Evolutionary conservation across 2,888 invertebrate genomes (phyloP).

Genomic region (Hydraecia micacea): DNA sequence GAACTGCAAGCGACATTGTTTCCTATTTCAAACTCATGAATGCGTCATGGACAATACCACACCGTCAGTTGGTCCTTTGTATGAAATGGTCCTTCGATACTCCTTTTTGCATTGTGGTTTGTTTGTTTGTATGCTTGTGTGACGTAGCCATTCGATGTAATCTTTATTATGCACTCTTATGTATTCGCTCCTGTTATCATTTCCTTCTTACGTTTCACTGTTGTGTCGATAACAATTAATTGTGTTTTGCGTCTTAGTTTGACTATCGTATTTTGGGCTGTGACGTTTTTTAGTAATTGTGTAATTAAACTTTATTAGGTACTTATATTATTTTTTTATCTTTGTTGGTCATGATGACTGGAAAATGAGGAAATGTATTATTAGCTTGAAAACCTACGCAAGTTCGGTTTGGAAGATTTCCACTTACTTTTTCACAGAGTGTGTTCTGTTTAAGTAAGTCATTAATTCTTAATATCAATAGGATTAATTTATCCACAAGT

Average conservation of each 20-base stretch:
- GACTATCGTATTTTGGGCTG: not conserved
- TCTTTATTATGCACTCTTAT: slow-evolving; percentile 16
- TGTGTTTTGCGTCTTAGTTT: slow-evolving; percentile 11
- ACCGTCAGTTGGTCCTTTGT: not conserved
- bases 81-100: slow-evolving; percentile 3
- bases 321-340: slow-evolving; percentile 13
- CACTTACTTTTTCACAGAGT: not conserved
- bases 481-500: not conserved
- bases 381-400: not conserved
- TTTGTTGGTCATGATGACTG: slow-evolving; percentile 1
- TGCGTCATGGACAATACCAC: not conserved
- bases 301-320: slow-evolving; percentile 2
- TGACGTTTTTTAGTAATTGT: not conserved
- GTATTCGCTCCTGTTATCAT: slow-evolving; percentile 35
- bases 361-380: not conserved
- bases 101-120: not conserved
- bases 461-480: not conserved
- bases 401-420: not conserved
- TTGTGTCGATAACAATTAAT: slow-evolving; percentile 29
- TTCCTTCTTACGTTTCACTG: slow-evolving; percentile 31
- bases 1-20: not conserved
- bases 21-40: not conserved
- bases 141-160: slow-evolving; percentile 32
- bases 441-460: too few species aligned
- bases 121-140: slow-evolving; percentile 20